Conservation (phyloP, 1,140 invertebrate species). For the Atta colombica region DNA sequence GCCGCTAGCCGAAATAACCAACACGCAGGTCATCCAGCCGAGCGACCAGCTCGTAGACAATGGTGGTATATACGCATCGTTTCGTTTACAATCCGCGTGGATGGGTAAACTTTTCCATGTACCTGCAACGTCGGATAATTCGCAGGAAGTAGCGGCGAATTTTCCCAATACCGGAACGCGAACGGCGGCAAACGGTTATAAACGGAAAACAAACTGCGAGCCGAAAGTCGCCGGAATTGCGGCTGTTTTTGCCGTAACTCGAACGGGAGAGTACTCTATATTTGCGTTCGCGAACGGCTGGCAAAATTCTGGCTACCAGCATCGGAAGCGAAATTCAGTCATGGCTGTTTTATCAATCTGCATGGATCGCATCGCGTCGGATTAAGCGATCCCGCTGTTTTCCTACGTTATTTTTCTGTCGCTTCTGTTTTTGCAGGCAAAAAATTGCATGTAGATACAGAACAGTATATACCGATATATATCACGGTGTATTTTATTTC, state of each 20-base stretch:
- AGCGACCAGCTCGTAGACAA: conserved; percentile 66
- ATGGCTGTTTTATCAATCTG: conserved; percentile 61
- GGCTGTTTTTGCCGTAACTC: conserved; percentile 56
- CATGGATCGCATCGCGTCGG: conserved; percentile 30
- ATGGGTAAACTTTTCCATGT: conserved; percentile 45
- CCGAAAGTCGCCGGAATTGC: conserved; percentile 56
- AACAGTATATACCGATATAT: not conserved
- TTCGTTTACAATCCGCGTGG: conserved; percentile 62
- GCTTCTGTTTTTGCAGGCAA: conserved; percentile 14
- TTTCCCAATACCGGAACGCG: conserved; percentile 56
- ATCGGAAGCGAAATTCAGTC: conserved; percentile 55
- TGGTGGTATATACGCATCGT: conserved; percentile 42
- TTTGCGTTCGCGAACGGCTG: conserved; percentile 42
- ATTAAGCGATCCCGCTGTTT: conserved; percentile 65
- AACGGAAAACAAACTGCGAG: conserved; percentile 58
- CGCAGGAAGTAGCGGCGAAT: conserved; percentile 43
- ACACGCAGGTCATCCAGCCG: conserved; percentile 68
- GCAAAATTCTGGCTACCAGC: conserved; percentile 43
- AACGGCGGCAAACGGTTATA: conserved; percentile 53
- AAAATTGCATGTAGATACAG: conserved; percentile 20
- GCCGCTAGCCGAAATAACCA: conserved; percentile 72
- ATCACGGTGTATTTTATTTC: not conserved
- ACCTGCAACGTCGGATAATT: conserved; percentile 49
- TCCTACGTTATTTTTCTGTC: conserved; percentile 43
- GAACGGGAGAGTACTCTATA: conserved; percentile 21